Evolutionary conservation across 2,888 invertebrate genomes (phyloP).

Genomic region (Ectemnius continuus): DNA sequence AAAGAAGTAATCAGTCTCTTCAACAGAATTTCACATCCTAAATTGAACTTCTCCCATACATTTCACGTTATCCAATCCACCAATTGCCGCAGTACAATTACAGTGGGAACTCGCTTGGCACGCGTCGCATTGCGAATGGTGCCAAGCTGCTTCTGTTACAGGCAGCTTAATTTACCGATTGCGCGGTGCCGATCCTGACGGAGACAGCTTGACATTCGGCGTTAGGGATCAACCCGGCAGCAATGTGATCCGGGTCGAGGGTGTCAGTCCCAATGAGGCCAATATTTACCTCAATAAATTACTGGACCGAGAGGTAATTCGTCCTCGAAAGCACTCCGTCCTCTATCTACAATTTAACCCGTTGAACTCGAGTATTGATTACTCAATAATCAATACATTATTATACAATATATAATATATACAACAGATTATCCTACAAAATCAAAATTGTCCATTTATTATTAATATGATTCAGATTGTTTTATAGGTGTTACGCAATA

Average conservation of each 20-base stretch:
- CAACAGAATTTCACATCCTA: too few relatives aligned
- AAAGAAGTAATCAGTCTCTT: too few relatives aligned
- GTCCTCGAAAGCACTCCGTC: background rate
- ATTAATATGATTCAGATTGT: too few relatives aligned
- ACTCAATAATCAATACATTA: too few relatives aligned
- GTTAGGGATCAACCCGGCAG: constrained; percentile 88
- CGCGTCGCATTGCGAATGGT: constrained; percentile 38
- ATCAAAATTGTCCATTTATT: too few relatives aligned
- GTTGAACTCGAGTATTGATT: too few relatives aligned
- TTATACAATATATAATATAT: too few relatives aligned
- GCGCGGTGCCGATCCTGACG: constrained; percentile 91
- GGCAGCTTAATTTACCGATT: constrained; percentile 91
- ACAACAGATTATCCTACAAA: too few relatives aligned
- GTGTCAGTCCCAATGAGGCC: constrained; percentile 89
- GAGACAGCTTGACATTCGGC: constrained; percentile 90
- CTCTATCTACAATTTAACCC: too few relatives aligned
- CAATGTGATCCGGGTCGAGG: constrained; percentile 91
- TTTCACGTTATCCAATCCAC: background rate
- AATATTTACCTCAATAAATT: constrained; percentile 92
- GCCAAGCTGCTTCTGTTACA: constrained; percentile 76
- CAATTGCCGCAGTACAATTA: constrained; percentile 28
- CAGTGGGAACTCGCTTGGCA: constrained; percentile 12
- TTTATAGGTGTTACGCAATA: too few relatives aligned
- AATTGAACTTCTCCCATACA: background rate
- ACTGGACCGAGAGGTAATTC: constrained; percentile 90